A percentile compares a stretch with the other conserved stretches of the same genome.
These are phyloP conservation scores for Prosapia bicincta DNA, from an alignment of 2,888 invertebrate genomes.

Conservation along the genomic window DNA sequence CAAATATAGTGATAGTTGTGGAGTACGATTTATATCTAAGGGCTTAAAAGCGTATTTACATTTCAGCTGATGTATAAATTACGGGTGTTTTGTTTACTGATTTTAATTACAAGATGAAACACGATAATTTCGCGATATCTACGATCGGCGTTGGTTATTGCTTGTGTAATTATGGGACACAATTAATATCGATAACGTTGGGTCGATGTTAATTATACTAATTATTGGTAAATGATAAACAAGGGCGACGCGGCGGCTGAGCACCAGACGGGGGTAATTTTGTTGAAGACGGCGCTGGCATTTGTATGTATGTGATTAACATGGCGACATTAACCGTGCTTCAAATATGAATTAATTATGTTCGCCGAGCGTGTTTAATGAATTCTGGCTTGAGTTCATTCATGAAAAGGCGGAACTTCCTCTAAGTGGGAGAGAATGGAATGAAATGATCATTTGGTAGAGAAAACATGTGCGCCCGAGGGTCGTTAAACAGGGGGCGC, in stretches of 20 bases:
- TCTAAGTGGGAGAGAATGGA: conserved; percentile 23
- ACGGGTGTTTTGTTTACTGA: neutral
- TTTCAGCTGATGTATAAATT: too few relatives aligned
- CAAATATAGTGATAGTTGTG: too few relatives aligned
- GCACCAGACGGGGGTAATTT: too few relatives aligned
- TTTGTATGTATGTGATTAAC: neutral
- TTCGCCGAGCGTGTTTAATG: neutral
- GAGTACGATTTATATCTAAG: too few relatives aligned
- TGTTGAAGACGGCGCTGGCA: neutral
- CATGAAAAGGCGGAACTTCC: neutral
- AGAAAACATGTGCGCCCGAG: conserved; percentile 18
- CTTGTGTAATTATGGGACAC: neutral
- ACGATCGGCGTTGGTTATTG: neutral
- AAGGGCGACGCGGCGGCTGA: neutral
- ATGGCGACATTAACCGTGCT: neutral
- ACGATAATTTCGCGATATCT: neutral
- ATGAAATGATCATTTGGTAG: conserved; percentile 26
- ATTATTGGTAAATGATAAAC: neutral
- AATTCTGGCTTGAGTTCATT: neutral
- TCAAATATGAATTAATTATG: conserved; percentile 32
- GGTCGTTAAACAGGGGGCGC: conserved; percentile 8
- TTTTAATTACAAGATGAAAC: neutral
- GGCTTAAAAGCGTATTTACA: too few relatives aligned
- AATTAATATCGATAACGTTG: neutral
- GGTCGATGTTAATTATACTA: neutral